Percentiles rank a stretch among this genome's conserved stretches.
Conservation (phyloP, 35 echinoderm and acorn worm genomes). For the Hemicentrotus pulcherrimus region DNA sequence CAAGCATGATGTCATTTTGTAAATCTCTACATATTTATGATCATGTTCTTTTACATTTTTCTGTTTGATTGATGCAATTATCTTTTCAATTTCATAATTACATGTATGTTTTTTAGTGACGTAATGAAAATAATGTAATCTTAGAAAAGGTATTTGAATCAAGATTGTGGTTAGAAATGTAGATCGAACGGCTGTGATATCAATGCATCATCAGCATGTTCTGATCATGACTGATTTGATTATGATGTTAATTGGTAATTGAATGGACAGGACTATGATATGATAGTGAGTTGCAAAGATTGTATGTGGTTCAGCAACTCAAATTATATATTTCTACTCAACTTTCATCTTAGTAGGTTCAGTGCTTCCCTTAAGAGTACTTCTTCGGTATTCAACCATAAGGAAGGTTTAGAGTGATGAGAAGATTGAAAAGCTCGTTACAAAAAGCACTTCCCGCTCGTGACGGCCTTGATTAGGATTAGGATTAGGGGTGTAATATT, state of each 20-base stretch:
- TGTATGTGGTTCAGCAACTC: not conserved
- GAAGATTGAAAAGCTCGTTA: not conserved
- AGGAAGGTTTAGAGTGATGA: not conserved
- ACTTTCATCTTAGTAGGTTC: no score
- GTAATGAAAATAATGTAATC: not conserved
- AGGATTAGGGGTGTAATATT: not conserved
- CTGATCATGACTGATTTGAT: not conserved
- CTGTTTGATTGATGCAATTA: not conserved
- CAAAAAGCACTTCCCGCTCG: not conserved
- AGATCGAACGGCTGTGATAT: not conserved
- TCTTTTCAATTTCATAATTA: not conserved
- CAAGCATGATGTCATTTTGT: not conserved
- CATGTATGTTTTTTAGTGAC: not conserved
- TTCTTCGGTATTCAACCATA: not conserved
- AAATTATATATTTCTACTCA: no score
- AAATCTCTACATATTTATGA: no score
- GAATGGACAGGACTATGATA: not conserved
- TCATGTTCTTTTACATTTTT: not conserved
- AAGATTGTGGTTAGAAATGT: not conserved
- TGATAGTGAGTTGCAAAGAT: not conserved
- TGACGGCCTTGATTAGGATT: not conserved
- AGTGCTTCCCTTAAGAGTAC: not conserved
- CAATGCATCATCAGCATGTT: not conserved
- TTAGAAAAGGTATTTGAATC: not conserved
- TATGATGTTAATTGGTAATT: not conserved